phyloP scores from a whole-genome alignment of 2,888 invertebrate species.

The Drosophila ezoana region DNA sequence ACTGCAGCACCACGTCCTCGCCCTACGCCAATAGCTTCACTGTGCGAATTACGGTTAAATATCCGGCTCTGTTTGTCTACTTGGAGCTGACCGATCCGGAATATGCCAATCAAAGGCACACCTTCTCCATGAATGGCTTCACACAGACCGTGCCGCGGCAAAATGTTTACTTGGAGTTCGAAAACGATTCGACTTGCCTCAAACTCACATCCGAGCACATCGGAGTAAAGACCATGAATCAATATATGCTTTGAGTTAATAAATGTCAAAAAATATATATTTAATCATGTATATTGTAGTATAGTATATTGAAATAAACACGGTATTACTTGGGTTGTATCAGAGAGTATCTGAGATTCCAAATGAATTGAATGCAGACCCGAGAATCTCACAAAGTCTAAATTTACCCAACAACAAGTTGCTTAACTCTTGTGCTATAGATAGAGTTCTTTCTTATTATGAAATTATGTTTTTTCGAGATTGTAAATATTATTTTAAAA shows the following conservation, averaged over 20 bases:
- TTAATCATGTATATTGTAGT: not conserved
- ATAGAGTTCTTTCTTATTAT: slow-evolving; percentile 3
- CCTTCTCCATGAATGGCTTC: slow-evolving; percentile 83
- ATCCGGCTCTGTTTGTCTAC: slow-evolving; percentile 83
- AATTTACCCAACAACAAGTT: slow-evolving; percentile 32
- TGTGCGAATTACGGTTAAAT: slow-evolving; percentile 66
- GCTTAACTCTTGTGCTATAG: slow-evolving; percentile 32
- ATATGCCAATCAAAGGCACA: slow-evolving; percentile 57
- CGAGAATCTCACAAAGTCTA: slow-evolving; percentile 26
- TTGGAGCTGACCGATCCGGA: slow-evolving; percentile 74
- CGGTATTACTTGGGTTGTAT: not conserved
- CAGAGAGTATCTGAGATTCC: not conserved
- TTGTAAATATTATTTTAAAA: too few relatives aligned
- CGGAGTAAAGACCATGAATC: slow-evolving; percentile 77
- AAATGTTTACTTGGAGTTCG: slow-evolving; percentile 76
- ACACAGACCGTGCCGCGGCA: slow-evolving; percentile 81
- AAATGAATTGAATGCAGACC: not conserved
- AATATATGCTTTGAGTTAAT: slow-evolving; percentile 60
- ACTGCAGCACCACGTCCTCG: slow-evolving; percentile 32
- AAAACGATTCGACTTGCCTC: slow-evolving; percentile 58
- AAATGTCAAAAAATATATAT: not conserved
- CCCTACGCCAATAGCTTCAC: slow-evolving; percentile 66
- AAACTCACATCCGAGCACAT: slow-evolving; percentile 63
- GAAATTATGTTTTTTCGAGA: slow-evolving; percentile 1
- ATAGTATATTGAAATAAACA: not conserved